Base-by-base conservation (phyloP, 2,113 vertebrate genomes). In the Myotis davidii region DNA sequence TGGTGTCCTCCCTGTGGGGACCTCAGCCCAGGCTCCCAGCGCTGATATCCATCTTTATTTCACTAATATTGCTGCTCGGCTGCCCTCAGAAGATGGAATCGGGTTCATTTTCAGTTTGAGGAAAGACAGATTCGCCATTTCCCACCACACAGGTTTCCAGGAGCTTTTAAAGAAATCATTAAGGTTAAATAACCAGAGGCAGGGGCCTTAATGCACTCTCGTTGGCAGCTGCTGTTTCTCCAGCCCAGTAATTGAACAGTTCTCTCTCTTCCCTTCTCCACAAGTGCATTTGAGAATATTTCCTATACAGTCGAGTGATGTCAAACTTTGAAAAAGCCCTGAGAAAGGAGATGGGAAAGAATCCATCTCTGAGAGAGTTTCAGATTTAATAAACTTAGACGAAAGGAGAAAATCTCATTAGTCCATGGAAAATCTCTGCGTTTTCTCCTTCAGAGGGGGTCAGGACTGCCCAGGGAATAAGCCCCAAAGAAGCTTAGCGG, bases 101-200 rank as follows among this genome's bases (percentile, higher is more conserved):
- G 2, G 10, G 70, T 27, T 84, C 70, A 32, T 84, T 74, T 85
- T 94, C 56, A 76, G 37, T 82, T 27, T n/a, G 79, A 82, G 27
- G 72, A 56, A 91, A 83, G 70, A 39, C 21, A 37, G 39, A 61
- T 54, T 85, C n/a, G 29, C 79, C 9, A 1, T 88, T 86, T 94
- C 20, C 84, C 27, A 42, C 45, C 50, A 50, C 29, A 32, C 27
- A 45, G 29, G 18, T 76, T 95, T 89, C 91, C 17, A 78, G 94
- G 94, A 82, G 93, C 90, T 97, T 91, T 96, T 95, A 87, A 77
- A 61, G 89, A 88, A 52, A 86, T 88, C 64, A 0, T 79, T 85
- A 73, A 70, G 72, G 77, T 94, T 81, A 94, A 77, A 85, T 78
- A 85, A 92, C 27, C 72, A 50, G 6, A 45, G 74, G 32, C 54